Conservation (phyloP, 1,140 invertebrate species). For the Eumeta japonica region DNA sequence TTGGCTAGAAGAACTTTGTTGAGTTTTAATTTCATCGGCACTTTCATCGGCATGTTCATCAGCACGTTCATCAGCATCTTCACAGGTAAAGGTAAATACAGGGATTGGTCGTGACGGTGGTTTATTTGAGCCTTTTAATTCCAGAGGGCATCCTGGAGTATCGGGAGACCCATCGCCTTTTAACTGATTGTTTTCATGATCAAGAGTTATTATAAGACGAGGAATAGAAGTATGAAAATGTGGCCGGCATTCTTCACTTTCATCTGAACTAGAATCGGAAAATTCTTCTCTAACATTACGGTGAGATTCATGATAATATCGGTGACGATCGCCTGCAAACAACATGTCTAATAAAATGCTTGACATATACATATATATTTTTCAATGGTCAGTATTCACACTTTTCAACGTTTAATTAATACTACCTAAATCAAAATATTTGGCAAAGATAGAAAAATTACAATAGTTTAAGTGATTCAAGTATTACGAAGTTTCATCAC, state of each 20-base stretch:
- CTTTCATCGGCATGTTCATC: conserved; percentile 17
- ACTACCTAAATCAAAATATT: conserved; percentile 7
- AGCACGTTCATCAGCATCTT: conserved; percentile 31
- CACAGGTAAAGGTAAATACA: conserved; percentile 47
- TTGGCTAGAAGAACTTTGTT: conserved; percentile 27
- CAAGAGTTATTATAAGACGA: conserved; percentile 39
- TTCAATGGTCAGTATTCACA: too few species aligned
- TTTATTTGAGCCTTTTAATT: conserved; percentile 16
- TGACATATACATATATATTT: too few species aligned
- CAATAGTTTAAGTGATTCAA: conserved; percentile 5
- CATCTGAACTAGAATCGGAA: conserved; percentile 51
- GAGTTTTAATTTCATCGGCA: conserved; percentile 18
- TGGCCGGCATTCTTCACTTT: conserved; percentile 33
- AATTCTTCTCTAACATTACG: conserved; percentile 38
- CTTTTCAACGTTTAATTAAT: too few species aligned
- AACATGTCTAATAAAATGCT: too few species aligned
- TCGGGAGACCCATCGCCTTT: conserved; percentile 41
- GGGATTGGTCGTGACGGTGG: conserved; percentile 28
- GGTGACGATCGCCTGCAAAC: conserved; percentile 39
- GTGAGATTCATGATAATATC: conserved; percentile 28
- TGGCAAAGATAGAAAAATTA: too few species aligned
- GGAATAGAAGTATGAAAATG: conserved; percentile 46
- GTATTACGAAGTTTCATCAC: too few species aligned
- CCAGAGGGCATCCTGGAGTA: conserved; percentile 34
- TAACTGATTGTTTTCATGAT: conserved; percentile 41